Base-by-base conservation (phyloP, 1,140 invertebrate genomes). In the Caenorhabditis briggsae region DNA sequence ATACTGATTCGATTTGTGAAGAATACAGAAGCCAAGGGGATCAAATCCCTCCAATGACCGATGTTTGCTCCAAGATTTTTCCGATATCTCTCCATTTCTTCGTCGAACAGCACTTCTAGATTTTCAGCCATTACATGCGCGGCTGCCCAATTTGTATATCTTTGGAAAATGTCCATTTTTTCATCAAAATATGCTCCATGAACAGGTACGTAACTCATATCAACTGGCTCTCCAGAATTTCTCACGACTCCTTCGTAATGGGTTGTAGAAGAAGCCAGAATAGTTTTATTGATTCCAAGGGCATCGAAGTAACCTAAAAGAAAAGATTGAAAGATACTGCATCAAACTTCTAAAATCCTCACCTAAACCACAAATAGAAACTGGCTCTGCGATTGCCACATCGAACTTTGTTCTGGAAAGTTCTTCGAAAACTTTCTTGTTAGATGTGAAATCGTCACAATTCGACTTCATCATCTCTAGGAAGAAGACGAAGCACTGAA, bases 1-100 rank as follows among this genome's bases (percentile, higher is more conserved):
- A 55, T 82, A 83, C n/a, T 50, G 74, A 23, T 86, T 78, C 8
- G 50, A 64, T 86, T 86, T 6, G 61, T 59, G 48, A 86, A 61
- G 16, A 83, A 48, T 12, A 86, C 23, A 48, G 85, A 59, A 7
- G 85, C 64, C 0, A 18, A n/a, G 2, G 82, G 70, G 14, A 78
- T 78, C n/a, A 78, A 18, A 23, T 53, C 70, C n/a, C 70, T 50
- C 70, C 70, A 78, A 50, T 78, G 5, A 5, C 2, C 33, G 8
- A 50, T 20, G 5, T 20, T 8, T 11, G 5, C 46, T 43, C 43
- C 70, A n/a, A 78, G n/a, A 78, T 50, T 50, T 20, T 48, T 50
- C 2, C 33, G 70, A 25, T 78, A 78, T 48, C n/a, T 50, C 14
- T 48, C 11, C 70, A 78, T 78, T 50, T 78, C 70, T 12, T 78